Evolutionary conservation across 2,888 invertebrate species (phyloP), one percentile per base, ranked within the genome.

Genomic region (Coelinius sp.): DNA sequence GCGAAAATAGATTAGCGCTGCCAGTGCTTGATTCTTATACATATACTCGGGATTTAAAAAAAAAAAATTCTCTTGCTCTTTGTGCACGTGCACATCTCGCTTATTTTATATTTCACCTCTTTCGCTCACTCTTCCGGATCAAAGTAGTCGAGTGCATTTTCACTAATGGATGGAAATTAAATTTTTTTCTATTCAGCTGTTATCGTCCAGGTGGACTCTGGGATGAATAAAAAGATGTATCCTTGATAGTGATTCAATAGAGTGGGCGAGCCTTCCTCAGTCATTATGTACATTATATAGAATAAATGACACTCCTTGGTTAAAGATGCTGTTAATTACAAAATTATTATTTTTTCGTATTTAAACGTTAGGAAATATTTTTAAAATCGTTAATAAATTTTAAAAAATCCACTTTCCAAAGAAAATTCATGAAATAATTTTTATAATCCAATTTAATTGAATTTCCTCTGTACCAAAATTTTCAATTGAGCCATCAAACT

Each of bases 1-100:
- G 82, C 80, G 77, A 65, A 84, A 80, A 81, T 81, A 80, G 84
- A 85, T 85, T 85, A 85, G 81, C 80, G 79, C 78, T 79, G 73
- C 79, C 76, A 78, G 69, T 63, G 73, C 64, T 70, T 73, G 73
- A 72, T 64, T 62, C 56, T 68, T 63, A 72, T 41, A 46, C 62
- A n/a, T 17, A 7, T 10, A 27, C 2, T 24, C n/a, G n/a, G n/a
- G n/a, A n/a, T n/a, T n/a, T n/a, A n/a, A n/a, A n/a, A n/a, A n/a
- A n/a, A 27, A 22, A 41, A 63, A 41, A 67, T 38, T 38, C n/a
- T 14, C 24, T 22, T 35, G 68, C 12, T 27, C 68, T 27, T 68
- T 44, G 56, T 27, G 41, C 53, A 67, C 38, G 52, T 53, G 53
- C 24, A 38, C 31, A 67, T 66, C 27, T 38, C 53, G n/a, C 27